Percentiles rank a stretch among this genome's conserved stretches.
phyloP scores from a whole-genome alignment of 2,888 invertebrate genomes.

The Ernsta delagoae region DNA sequence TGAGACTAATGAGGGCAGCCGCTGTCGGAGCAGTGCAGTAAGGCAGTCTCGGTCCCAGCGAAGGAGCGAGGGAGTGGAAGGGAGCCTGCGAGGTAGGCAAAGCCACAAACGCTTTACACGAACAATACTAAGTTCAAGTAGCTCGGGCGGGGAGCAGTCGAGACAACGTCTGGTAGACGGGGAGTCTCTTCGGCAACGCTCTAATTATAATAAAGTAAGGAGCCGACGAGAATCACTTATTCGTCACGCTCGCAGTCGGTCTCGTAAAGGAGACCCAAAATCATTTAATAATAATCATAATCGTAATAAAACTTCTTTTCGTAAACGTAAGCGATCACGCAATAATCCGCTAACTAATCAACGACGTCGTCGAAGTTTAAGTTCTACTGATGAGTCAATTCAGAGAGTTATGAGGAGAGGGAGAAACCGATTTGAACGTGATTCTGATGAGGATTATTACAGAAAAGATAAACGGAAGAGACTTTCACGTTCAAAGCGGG shows the following conservation, averaged over 20 bases:
- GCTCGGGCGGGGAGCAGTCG: slow-evolving; percentile 5
- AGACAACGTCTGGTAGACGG: slow-evolving; percentile 7
- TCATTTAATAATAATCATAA: neutral
- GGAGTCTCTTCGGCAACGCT: slow-evolving; percentile 5
- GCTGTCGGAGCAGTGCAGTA: slow-evolving; percentile 1
- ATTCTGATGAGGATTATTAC: neutral
- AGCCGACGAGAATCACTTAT: neutral
- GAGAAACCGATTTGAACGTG: neutral
- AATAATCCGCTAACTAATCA: neutral
- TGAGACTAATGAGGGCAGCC: neutral
- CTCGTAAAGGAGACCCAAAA: neutral
- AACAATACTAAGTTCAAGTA: slow-evolving; percentile 1
- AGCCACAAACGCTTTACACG: slow-evolving; percentile 13
- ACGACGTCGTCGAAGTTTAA: neutral
- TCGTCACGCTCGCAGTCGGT: neutral
- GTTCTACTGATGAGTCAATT: neutral
- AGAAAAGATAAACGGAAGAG: neutral
- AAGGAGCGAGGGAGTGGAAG: slow-evolving; percentile 14
- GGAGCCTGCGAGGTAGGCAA: slow-evolving; percentile 15
- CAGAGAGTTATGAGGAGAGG: neutral
- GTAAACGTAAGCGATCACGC: slow-evolving; percentile 4
- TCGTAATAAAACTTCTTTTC: neutral
- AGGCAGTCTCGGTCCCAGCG: slow-evolving; percentile 5
- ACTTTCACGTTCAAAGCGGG: neutral
- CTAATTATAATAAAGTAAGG: neutral